A percentile compares a stretch with the other conserved stretches of the same genome.
These are phyloP conservation scores for Ascidia mentula DNA, from an alignment of 23 tunicate species.

Conservation along the genomic window DNA sequence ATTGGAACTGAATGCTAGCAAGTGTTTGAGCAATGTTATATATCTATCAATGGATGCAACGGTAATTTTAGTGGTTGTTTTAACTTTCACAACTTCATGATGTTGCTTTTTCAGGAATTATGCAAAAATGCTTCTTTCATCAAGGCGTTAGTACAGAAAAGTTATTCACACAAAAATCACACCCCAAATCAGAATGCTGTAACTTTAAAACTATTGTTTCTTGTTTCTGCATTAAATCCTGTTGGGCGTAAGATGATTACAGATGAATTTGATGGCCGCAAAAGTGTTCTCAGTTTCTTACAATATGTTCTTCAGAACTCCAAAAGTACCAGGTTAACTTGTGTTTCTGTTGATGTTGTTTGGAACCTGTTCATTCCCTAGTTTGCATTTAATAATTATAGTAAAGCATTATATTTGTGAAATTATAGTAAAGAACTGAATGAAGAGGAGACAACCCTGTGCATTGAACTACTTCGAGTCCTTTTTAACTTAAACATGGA, in stretches of 20 bases:
- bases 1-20: conserved; percentile 15
- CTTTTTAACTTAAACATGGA: conserved; percentile 73
- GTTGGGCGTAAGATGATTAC: conserved; percentile 43
- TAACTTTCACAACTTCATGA: neutral
- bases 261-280: conserved; percentile 34
- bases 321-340: neutral
- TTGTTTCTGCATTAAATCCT: conserved; percentile 48
- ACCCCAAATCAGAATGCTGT: conserved; percentile 35
- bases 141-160: conserved; percentile 12
- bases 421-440: neutral
- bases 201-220: conserved; percentile 29
- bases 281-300: conserved; percentile 30
- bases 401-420: neutral
- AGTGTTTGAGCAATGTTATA: conserved; percentile 62
- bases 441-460: conserved; percentile 16
- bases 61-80: neutral
- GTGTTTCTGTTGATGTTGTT: neutral
- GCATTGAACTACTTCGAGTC: conserved; percentile 55
- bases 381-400: neutral
- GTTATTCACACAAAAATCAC: neutral
- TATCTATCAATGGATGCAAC: conserved; percentile 44
- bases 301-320: neutral
- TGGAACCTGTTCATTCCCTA: too few species aligned
- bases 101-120: neutral
- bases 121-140: neutral